Conservation (phyloP, 2,113 vertebrate genomes). For the Lasiurus cinereus region DNA sequence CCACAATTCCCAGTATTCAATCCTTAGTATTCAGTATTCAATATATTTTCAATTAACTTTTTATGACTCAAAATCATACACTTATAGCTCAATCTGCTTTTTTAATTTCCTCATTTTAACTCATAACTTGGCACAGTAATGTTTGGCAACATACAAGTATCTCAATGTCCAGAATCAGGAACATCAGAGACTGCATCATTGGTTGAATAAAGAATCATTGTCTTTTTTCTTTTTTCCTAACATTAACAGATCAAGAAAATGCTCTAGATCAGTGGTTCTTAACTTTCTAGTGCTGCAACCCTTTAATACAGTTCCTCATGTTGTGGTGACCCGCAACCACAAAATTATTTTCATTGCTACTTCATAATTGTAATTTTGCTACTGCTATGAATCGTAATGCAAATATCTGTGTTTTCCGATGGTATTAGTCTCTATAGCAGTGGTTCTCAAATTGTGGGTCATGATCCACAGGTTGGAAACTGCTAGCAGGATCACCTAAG, state of each 20-base stretch:
- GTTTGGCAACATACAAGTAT: not conserved
- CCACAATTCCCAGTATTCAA: not conserved
- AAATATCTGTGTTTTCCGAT: too few species aligned
- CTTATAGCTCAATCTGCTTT: not conserved
- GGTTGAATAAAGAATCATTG: too few species aligned
- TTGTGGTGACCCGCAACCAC: too few species aligned
- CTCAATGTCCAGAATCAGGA: not conserved
- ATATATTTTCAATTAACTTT: not conserved
- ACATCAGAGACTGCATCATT: not conserved
- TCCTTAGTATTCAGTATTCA: not conserved
- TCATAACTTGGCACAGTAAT: not conserved
- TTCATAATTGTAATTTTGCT: too few species aligned
- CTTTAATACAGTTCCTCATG: too few species aligned
- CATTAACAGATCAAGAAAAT: accelerated
- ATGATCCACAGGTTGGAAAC: too few species aligned
- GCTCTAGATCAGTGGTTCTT: not conserved
- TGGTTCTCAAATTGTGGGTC: too few species aligned
- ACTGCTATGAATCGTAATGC: too few species aligned
- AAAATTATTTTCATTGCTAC: too few species aligned
- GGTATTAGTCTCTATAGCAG: too few species aligned
- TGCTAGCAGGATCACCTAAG: too few species aligned
- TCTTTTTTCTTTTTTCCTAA: not conserved
- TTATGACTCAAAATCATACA: not conserved
- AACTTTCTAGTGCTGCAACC: too few species aligned
- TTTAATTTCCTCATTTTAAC: not conserved